Base-by-base conservation (phyloP, 2,113 vertebrate species). In the Hystrix brachyura region DNA sequence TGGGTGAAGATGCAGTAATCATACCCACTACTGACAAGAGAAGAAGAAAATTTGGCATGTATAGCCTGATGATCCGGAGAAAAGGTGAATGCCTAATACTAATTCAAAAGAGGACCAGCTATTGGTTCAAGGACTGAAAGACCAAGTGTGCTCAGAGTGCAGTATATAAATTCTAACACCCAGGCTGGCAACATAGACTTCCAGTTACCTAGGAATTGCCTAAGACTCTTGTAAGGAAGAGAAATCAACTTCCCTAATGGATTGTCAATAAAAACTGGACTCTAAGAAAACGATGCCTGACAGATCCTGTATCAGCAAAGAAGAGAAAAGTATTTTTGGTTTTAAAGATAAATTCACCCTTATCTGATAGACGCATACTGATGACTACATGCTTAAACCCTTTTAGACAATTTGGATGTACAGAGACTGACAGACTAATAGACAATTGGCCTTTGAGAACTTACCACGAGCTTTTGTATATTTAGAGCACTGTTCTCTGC, bases 401-500 rank as follows among this genome's bases (percentile, higher is more conserved):
- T 78, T 13, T 84, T 17, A 74, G 90, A 72, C 46, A 95, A 55
- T n/a, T 38, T 78, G 11, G 34, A 32, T 25, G 87, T 94, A 38
- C 17, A 87, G 13, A 83, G 55, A 60, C 60, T 27, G 23, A 64
- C 74, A 46, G 78, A 62, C 55, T 86, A 89, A 62, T n/a, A 57
- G 48, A 60, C 76, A 87, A 94, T 69, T 60, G 72, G 69, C n/a
- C 25, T 67, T 91, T 85, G 51, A 64, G 48, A 90, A 96, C 0
- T 13, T 79, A 43, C 25, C 2, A 1, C 78, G 84, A 19, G 34
- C 55, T 87, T 84, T 79, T 65, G 10, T 78, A 5, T 14, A 48
- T 65, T 38, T 53, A 1, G 29, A 38, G 5, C n/a, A 48, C 67
- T 95, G 48, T 60, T 91, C 51, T 93, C 48, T 60, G 76, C 84